phyloP scores from a whole-genome alignment of 92 coral and sea anemone genomes.

The Anthopleura xanthogrammica region DNA sequence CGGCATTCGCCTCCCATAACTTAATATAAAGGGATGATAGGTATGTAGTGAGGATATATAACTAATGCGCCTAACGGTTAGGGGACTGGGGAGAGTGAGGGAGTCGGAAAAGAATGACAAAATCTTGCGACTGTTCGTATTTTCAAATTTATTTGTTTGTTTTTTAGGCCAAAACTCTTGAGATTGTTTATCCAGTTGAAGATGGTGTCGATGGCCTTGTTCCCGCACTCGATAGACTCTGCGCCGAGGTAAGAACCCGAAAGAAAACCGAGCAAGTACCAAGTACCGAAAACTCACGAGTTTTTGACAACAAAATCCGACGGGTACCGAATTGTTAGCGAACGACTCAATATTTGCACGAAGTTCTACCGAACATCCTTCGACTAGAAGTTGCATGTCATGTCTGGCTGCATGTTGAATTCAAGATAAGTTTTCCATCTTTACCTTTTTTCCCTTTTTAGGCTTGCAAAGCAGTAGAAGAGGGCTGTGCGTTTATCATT shows the following conservation, averaged over 20 bases:
- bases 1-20: too few species aligned
- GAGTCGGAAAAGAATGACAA: not conserved
- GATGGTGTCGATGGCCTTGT: slow-evolving; percentile 81
- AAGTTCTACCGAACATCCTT: too few species aligned
- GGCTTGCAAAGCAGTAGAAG: slow-evolving; percentile 91
- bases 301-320: too few species aligned
- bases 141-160: not conserved
- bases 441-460: slow-evolving; percentile 20
- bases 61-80: not conserved
- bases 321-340: too few species aligned
- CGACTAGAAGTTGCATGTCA: too few species aligned
- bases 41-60: too few species aligned
- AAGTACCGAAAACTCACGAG: not conserved
- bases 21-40: too few species aligned
- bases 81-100: not conserved
- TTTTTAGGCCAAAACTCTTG: slow-evolving; percentile 67
- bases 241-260: slow-evolving; percentile 70
- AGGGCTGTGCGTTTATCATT: slow-evolving; percentile 78
- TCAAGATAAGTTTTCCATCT: too few species aligned
- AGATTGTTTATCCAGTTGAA: slow-evolving; percentile 77
- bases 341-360: too few species aligned
- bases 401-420: too few species aligned
- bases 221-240: slow-evolving; percentile 74
- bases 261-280: not conserved
- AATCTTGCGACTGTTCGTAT: too few species aligned